Percentiles rank a stretch among this genome's conserved stretches.
Conservation (phyloP, 2,888 invertebrate species). For the Stegana nigrithorax region DNA sequence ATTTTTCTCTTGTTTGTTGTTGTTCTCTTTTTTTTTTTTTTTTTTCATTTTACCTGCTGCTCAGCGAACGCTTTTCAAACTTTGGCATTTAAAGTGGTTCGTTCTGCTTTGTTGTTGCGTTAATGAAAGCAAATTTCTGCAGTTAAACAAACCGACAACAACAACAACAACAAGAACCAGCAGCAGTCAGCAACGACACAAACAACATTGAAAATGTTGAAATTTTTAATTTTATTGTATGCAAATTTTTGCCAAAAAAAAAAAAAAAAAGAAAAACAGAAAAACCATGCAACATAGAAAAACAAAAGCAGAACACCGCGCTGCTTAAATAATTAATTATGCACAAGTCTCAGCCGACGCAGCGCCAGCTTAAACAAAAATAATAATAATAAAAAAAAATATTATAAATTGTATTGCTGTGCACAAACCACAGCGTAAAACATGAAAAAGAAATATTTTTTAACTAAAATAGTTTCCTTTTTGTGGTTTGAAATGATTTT, state of each 20-base stretch:
- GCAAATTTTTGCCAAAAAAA: conserved; percentile 42
- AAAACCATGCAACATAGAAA: conserved; percentile 42
- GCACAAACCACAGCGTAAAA: too few species aligned
- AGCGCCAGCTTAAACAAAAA: too few species aligned
- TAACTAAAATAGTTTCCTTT: too few species aligned
- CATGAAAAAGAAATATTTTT: too few species aligned
- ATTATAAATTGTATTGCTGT: too few species aligned
- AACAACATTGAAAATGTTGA: conserved; percentile 31
- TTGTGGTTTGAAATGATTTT: too few species aligned
- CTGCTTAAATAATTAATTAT: conserved; percentile 24
- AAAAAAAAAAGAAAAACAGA: not conserved
- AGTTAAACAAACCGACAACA: conserved; percentile 9
- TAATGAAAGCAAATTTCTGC: conserved; percentile 56
- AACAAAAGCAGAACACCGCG: not conserved
- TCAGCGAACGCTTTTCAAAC: too few species aligned
- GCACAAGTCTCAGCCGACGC: conserved; percentile 17
- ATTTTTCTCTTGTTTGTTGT: too few species aligned
- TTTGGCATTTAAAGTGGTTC: not conserved
- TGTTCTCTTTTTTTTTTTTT: too few species aligned
- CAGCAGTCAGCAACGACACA: conserved; percentile 26
- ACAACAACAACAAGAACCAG: conserved; percentile 14
- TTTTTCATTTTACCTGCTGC: not conserved
- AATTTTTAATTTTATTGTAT: conserved; percentile 55
- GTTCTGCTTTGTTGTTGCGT: conserved; percentile 50
- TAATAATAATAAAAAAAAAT: too few species aligned